A percentile compares a stretch with the other conserved stretches of the same genome.
Conservation (phyloP, 2,797 vertebrate species). For the Argyrosomus regius region DNA sequence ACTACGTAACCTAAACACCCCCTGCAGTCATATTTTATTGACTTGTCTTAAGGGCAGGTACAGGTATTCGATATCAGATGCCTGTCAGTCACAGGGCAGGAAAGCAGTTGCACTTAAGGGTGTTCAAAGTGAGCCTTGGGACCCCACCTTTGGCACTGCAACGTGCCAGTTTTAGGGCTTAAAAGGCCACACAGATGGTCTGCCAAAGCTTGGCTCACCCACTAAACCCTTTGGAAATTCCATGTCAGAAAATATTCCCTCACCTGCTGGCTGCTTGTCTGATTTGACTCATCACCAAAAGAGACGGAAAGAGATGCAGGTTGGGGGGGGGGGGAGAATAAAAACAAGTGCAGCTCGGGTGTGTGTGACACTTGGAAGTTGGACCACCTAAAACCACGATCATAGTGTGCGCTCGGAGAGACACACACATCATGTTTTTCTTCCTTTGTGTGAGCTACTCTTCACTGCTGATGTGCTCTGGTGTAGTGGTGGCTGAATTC, state of each 20-base stretch:
- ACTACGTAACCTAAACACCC: constrained; percentile 5
- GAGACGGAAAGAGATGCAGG: neutral
- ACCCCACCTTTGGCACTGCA: constrained; percentile 50
- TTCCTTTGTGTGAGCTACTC: neutral
- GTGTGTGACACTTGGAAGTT: neutral
- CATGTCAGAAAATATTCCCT: constrained; percentile 59
- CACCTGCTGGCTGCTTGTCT: constrained; percentile 55
- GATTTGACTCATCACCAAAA: constrained; percentile 51
- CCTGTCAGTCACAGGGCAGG: constrained; percentile 41
- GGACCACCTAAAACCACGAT: neutral
- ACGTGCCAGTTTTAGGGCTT: constrained; percentile 50
- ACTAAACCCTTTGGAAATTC: constrained; percentile 59
- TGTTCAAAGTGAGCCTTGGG: constrained; percentile 34
- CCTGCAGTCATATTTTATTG: constrained; percentile 13
- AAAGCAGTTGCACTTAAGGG: constrained; percentile 17
- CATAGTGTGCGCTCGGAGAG: neutral
- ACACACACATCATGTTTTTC: neutral
- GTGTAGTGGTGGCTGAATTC: constrained; percentile 34
- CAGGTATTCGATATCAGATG: constrained; percentile 25
- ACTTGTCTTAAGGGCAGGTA: constrained; percentile 4
- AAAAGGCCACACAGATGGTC: constrained; percentile 65
- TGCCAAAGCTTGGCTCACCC: constrained; percentile 42
- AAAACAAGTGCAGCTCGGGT: neutral
- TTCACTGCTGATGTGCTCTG: constrained; percentile 9
- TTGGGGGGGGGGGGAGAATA: neutral